Evolutionary conservation across 2,797 vertebrate genomes (phyloP).

Genomic region (Notamacropus eugenii): DNA sequence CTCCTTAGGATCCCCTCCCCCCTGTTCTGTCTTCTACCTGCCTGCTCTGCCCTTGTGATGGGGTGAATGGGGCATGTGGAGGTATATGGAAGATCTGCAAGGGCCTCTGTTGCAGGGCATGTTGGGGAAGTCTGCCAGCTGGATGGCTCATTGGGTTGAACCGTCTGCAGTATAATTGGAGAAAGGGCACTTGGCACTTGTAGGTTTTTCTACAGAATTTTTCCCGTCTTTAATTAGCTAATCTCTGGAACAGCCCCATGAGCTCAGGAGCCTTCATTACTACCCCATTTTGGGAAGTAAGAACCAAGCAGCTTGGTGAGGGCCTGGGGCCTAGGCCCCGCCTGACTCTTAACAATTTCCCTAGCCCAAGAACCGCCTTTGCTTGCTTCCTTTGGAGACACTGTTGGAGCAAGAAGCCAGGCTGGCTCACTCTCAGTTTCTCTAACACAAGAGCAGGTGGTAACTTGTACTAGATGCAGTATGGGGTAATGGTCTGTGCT

Average conservation of each 20-base stretch:
- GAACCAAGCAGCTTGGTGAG: background rate
- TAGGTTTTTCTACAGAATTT: slow-evolving; percentile 43
- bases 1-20: background rate
- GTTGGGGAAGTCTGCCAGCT: slow-evolving; percentile 54
- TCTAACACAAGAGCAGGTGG: slow-evolving; percentile 45
- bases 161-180: slow-evolving; percentile 65
- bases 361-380: slow-evolving; percentile 16
- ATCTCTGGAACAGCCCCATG: background rate
- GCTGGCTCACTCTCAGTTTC: background rate
- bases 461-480: slow-evolving; percentile 1
- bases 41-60: background rate
- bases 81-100: background rate
- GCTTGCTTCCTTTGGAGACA: slow-evolving; percentile 17
- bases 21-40: background rate
- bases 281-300: background rate
- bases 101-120: slow-evolving; percentile 61
- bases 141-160: slow-evolving; percentile 59
- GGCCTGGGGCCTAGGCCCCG: background rate
- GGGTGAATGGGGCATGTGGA: background rate
- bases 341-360: slow-evolving; percentile 66
- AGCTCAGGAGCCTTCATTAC: slow-evolving; percentile 3
- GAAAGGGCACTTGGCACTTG: slow-evolving; percentile 73
- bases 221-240: slow-evolving; percentile 54
- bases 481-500: background rate
- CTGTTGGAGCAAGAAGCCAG: slow-evolving; percentile 16